A percentile compares a stretch with the other conserved stretches of the same genome.
These are phyloP conservation scores for Xanthia icteritia DNA, from an alignment of 2,888 invertebrate species.

Conservation along the genomic window DNA sequence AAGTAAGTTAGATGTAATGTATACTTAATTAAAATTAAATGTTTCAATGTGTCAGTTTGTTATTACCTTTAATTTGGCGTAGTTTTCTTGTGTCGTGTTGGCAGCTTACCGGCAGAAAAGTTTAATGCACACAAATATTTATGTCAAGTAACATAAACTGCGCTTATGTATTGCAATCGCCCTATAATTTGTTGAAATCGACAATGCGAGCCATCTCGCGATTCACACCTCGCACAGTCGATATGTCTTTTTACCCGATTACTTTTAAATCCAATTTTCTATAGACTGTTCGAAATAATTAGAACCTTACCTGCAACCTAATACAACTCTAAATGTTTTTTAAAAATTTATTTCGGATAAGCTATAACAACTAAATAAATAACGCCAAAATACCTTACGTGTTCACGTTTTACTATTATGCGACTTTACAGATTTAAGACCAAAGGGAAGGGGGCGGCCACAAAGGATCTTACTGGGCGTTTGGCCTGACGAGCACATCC, in stretches of 20 bases:
- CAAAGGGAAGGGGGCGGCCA: conserved; percentile 97
- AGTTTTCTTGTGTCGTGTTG: conserved; percentile 63
- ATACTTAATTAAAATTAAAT: conserved; percentile 57
- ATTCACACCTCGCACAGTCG: conserved; percentile 38
- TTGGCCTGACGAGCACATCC: conserved; percentile 98
- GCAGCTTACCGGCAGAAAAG: conserved; percentile 36
- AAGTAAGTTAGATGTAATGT: conserved; percentile 52
- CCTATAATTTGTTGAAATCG: conserved; percentile 32
- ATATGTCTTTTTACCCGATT: conserved; percentile 25
- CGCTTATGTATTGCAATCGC: conserved; percentile 55
- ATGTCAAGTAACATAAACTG: conserved; percentile 28
- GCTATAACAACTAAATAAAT: conserved; percentile 38
- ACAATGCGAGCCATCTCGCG: conserved; percentile 29
- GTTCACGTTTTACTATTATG: conserved; percentile 89
- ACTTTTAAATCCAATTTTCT: conserved; percentile 21
- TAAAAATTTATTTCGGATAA: conserved; percentile 39
- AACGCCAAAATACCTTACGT: conserved; percentile 72
- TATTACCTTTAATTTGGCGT: conserved; percentile 51
- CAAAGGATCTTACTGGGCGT: conserved; percentile 97
- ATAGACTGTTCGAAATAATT: conserved; percentile 52
- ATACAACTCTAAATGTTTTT: conserved; percentile 17
- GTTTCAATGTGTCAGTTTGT: conserved; percentile 54
- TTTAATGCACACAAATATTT: conserved; percentile 34
- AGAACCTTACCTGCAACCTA: conserved; percentile 8
- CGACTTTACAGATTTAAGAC: conserved; percentile 94